Conservation (phyloP, 2,113 vertebrate genomes). For the Macrotis lagotis region DNA sequence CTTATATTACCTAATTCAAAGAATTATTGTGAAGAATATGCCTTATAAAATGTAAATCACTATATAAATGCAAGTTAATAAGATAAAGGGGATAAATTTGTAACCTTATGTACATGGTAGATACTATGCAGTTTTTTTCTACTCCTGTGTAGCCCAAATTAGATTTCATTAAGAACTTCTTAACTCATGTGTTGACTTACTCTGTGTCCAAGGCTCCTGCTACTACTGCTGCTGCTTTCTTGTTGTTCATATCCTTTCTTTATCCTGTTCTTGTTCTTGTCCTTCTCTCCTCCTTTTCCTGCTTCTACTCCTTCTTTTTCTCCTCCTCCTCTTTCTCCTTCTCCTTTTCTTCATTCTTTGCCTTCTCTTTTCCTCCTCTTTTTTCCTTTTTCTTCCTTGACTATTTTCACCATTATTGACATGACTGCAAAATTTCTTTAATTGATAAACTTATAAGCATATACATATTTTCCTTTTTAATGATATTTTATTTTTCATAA, state of each 20-base stretch:
- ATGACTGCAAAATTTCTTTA: not conserved
- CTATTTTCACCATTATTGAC: not conserved
- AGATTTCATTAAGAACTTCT: not conserved
- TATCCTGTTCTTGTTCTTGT: no score
- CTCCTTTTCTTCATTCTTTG: no score
- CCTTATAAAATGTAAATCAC: not conserved
- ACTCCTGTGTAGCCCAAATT: not conserved
- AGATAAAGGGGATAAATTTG: not conserved
- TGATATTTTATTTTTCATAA: no score
- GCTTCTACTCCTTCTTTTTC: no score
- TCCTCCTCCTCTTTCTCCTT: not conserved
- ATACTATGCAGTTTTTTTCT: not conserved
- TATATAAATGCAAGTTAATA: not conserved
- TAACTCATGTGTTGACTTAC: not conserved
- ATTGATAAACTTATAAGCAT: not conserved
- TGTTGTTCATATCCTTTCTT: no score
- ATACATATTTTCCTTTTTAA: not conserved
- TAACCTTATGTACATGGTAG: not conserved
- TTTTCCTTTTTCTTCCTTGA: not conserved
- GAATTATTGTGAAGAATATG: not conserved
- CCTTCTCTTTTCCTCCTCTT: no score
- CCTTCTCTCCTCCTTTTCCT: no score
- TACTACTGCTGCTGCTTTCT: rapidly evolving
- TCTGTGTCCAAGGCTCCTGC: not conserved
- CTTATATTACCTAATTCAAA: not conserved